Conservation (phyloP, 1,140 invertebrate species). For the Leptopilina clavipes region DNA sequence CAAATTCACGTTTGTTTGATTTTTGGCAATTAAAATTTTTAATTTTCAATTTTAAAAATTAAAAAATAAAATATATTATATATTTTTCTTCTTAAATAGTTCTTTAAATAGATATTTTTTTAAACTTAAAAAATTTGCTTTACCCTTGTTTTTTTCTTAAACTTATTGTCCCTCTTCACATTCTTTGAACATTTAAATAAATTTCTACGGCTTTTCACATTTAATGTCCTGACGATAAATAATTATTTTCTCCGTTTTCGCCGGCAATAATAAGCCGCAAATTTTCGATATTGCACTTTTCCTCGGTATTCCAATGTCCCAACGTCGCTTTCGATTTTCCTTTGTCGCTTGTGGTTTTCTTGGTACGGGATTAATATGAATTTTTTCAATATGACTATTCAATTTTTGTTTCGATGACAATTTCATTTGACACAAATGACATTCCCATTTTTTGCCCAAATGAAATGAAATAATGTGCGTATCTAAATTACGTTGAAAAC, state of each 20-base stretch:
- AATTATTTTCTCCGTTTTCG: constrained; percentile 40
- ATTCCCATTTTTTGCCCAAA: constrained; percentile 54
- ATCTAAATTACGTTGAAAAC: constrained; percentile 54
- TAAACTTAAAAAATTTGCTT: too few relatives aligned
- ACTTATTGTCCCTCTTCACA: too few relatives aligned
- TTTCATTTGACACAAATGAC: constrained; percentile 54
- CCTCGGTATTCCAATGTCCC: constrained; percentile 49
- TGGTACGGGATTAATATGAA: constrained; percentile 36
- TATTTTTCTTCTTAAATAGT: too few relatives aligned
- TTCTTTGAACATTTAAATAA: too few relatives aligned
- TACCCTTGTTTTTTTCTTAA: too few relatives aligned
- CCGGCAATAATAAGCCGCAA: constrained; percentile 50
- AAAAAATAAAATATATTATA: too few relatives aligned
- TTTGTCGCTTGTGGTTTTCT: constrained; percentile 21
- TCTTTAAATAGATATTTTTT: too few relatives aligned
- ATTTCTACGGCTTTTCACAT: too few relatives aligned
- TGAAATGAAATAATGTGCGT: constrained; percentile 55
- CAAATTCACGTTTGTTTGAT: too few relatives aligned
- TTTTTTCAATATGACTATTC: constrained; percentile 49
- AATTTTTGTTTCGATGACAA: constrained; percentile 52
- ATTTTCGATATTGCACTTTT: constrained; percentile 49
- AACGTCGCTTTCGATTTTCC: constrained; percentile 42
- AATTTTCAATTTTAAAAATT: too few relatives aligned
- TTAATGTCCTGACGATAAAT: constrained; percentile 19
- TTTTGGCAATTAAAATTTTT: too few relatives aligned